Percentiles rank a stretch among this genome's conserved stretches.
These are phyloP conservation scores for Standfussiana lucernea DNA, from an alignment of 2,888 invertebrate species.

Conservation along the genomic window DNA sequence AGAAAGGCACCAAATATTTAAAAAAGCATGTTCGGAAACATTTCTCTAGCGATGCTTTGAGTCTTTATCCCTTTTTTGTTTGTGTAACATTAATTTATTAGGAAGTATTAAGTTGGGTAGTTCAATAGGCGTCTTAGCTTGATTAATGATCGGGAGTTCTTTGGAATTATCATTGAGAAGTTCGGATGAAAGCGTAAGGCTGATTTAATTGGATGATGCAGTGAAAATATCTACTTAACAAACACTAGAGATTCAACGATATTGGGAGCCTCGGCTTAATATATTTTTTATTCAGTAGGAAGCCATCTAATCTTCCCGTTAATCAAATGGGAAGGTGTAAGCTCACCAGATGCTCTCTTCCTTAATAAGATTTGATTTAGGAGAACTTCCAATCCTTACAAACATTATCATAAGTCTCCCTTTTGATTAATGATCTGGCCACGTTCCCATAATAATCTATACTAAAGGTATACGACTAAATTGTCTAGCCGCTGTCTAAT, in stretches of 20 bases:
- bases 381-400: slow-evolving; percentile 7
- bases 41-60: slow-evolving; percentile 43
- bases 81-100: slow-evolving; percentile 79
- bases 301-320: slow-evolving; percentile 19
- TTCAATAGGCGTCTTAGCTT: slow-evolving; percentile 76
- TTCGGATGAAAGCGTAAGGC: slow-evolving; percentile 65
- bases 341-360: slow-evolving; percentile 7
- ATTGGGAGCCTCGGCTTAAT: slow-evolving; percentile 12
- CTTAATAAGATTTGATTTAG: slow-evolving; percentile 16
- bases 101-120: slow-evolving; percentile 77
- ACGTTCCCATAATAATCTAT: slow-evolving; percentile 14
- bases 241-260: slow-evolving; percentile 52
- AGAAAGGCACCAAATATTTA: slow-evolving; percentile 57
- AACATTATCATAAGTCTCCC: not conserved
- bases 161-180: slow-evolving; percentile 75
- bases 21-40: slow-evolving; percentile 47
- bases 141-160: slow-evolving; percentile 82
- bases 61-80: slow-evolving; percentile 69
- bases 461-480: not conserved
- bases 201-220: slow-evolving; percentile 82
- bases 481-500: slow-evolving; percentile 40
- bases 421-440: slow-evolving; percentile 33
- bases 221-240: slow-evolving; percentile 67
- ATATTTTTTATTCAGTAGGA: slow-evolving; percentile 20
- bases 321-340: slow-evolving; percentile 18